Conservation (phyloP, 2,888 invertebrate species). For the Lamellibrachia columna region DNA sequence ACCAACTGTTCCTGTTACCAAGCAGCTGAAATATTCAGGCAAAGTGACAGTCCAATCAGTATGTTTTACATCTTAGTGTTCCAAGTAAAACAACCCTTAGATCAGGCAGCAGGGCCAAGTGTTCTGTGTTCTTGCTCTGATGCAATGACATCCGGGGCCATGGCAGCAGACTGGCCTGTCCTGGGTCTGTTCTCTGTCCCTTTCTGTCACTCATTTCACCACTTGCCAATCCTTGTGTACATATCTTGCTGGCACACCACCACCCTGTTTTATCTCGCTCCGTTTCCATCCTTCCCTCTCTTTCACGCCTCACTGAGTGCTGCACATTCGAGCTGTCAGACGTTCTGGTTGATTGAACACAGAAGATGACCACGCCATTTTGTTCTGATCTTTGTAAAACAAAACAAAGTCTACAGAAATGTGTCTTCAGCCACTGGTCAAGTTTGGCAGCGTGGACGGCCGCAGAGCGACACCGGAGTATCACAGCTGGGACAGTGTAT, state of each 20-base stretch:
- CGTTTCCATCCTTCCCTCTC: neutral
- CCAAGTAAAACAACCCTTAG: neutral
- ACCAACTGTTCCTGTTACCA: neutral
- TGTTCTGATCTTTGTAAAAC: neutral
- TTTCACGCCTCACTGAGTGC: neutral
- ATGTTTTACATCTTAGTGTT: neutral
- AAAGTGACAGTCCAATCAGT: neutral
- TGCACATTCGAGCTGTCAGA: neutral
- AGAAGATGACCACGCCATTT: neutral
- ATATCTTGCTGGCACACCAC: neutral
- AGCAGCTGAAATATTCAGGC: neutral
- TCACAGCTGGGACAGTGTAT: neutral
- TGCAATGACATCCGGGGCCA: neutral
- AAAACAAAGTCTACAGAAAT: neutral
- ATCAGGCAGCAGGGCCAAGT: neutral
- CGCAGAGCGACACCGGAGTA: neutral
- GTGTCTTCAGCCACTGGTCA: neutral
- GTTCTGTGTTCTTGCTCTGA: neutral
- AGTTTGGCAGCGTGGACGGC: neutral
- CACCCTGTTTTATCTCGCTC: neutral
- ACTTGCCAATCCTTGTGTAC: no score
- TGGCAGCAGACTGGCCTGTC: neutral
- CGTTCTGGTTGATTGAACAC: neutral
- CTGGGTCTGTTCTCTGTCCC: neutral
- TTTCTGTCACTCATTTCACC: no score